Conservation (phyloP, 2,888 invertebrate species). For the Molorchus minor region DNA sequence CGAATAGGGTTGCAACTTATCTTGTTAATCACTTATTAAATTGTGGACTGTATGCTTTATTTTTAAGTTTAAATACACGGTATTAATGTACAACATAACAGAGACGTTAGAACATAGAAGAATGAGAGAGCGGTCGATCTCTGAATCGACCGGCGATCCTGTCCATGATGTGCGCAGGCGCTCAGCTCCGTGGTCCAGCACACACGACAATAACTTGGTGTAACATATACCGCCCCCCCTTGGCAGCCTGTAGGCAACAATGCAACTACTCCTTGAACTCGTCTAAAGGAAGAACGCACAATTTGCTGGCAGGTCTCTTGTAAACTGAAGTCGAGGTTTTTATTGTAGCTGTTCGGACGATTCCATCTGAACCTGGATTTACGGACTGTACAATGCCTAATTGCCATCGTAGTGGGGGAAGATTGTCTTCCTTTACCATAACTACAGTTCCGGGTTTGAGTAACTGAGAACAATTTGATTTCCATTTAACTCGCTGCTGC, state of each 20-base stretch:
- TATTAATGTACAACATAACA: too few relatives aligned
- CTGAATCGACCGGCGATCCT: too few relatives aligned
- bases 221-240: too few relatives aligned
- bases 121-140: too few relatives aligned
- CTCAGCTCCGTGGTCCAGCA: too few relatives aligned
- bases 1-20: too few relatives aligned
- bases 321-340: not conserved
- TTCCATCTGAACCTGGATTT: not conserved
- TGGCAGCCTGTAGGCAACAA: not conserved
- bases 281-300: not conserved
- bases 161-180: too few relatives aligned
- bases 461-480: not conserved
- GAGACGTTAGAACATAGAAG: too few relatives aligned
- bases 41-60: too few relatives aligned
- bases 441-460: constrained; percentile 1
- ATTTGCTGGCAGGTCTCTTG: constrained; percentile 1
- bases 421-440: constrained; percentile 14
- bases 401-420: constrained; percentile 16
- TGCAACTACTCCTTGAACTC: not conserved
- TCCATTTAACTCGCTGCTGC: constrained; percentile 15
- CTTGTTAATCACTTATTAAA: too few relatives aligned
- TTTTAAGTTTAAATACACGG: too few relatives aligned
- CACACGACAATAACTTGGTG: too few relatives aligned
- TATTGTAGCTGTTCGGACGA: not conserved
- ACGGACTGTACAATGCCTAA: constrained; percentile 2